Evolutionary conservation across 2,888 invertebrate species (phyloP).

Genomic region (Lymantria monacha): DNA sequence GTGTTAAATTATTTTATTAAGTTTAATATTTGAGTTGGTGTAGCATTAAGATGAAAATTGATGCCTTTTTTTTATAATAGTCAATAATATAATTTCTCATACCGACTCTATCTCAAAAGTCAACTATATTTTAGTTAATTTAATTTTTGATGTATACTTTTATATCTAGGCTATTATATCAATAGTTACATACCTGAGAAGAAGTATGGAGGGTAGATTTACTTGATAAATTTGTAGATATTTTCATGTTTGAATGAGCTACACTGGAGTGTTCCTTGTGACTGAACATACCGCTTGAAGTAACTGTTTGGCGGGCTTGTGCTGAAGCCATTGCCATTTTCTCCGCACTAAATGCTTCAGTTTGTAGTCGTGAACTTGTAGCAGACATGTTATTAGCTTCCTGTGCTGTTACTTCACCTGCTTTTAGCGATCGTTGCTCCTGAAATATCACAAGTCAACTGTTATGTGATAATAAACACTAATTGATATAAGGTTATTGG

Average conservation of each 20-base stretch:
- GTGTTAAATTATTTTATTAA: too few species aligned
- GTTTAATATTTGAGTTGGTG: too few species aligned
- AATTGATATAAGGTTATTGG: background rate
- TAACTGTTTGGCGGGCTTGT: conserved; percentile 91
- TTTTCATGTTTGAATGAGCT: conserved; percentile 91
- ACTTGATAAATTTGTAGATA: conserved; percentile 88
- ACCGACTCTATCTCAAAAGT: too few species aligned
- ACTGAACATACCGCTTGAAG: conserved; percentile 90
- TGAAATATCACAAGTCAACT: conserved; percentile 58
- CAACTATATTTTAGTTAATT: too few species aligned
- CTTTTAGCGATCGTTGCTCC: conserved; percentile 92
- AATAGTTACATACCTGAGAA: conserved; percentile 65
- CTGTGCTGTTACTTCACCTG: conserved; percentile 92
- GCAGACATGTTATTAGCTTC: conserved; percentile 93
- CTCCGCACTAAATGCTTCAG: conserved; percentile 93
- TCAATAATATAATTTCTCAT: too few species aligned
- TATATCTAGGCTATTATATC: too few species aligned
- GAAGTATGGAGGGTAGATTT: conserved; percentile 81
- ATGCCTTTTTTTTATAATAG: too few species aligned
- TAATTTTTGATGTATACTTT: too few species aligned
- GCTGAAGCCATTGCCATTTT: conserved; percentile 88
- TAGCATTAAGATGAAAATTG: too few species aligned
- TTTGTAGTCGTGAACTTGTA: conserved; percentile 91
- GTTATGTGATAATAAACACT: conserved; percentile 15
- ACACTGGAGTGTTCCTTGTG: conserved; percentile 86